phyloP scores from a whole-genome alignment of 2,888 invertebrate species.

The Gasteruption jaculator region DNA sequence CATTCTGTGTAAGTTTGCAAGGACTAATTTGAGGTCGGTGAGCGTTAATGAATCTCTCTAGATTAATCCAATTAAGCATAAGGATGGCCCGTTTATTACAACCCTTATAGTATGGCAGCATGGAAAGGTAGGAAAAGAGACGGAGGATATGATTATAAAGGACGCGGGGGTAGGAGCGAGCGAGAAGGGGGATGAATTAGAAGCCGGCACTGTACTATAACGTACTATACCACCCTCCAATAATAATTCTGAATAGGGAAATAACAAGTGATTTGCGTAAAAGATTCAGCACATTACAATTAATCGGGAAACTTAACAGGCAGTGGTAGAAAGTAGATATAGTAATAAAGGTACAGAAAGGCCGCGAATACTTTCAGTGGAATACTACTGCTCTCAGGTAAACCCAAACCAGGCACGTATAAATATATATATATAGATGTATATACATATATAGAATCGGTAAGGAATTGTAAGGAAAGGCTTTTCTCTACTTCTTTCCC shows the following conservation, averaged over 20 bases:
- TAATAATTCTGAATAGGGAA: conserved; percentile 33
- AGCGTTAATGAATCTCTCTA: conserved; percentile 40
- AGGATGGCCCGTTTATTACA: conserved; percentile 38
- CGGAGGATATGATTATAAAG: not conserved
- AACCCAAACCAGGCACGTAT: too few relatives aligned
- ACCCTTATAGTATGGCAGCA: conserved; percentile 9
- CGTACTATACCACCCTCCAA: too few relatives aligned
- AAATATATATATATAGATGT: too few relatives aligned
- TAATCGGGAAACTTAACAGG: conserved; percentile 33
- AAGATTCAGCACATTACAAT: conserved; percentile 37
- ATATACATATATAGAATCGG: conserved; percentile 19
- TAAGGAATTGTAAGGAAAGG: conserved; percentile 23
- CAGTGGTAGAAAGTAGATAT: conserved; percentile 5
- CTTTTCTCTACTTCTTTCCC: conserved; percentile 39
- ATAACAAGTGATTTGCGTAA: conserved; percentile 34
- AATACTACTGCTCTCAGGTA: too few relatives aligned
- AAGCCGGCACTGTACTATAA: too few relatives aligned
- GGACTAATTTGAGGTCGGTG: conserved; percentile 30
- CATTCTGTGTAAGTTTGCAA: too few relatives aligned
- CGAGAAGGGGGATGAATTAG: conserved; percentile 4
- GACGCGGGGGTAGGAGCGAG: conserved; percentile 1
- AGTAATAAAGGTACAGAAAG: too few relatives aligned
- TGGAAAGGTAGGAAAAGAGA: not conserved
- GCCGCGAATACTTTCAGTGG: too few relatives aligned
- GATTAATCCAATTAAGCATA: conserved; percentile 42